phyloP scores from a whole-genome alignment of 2,113 vertebrate species.

The Morone chrysops region DNA sequence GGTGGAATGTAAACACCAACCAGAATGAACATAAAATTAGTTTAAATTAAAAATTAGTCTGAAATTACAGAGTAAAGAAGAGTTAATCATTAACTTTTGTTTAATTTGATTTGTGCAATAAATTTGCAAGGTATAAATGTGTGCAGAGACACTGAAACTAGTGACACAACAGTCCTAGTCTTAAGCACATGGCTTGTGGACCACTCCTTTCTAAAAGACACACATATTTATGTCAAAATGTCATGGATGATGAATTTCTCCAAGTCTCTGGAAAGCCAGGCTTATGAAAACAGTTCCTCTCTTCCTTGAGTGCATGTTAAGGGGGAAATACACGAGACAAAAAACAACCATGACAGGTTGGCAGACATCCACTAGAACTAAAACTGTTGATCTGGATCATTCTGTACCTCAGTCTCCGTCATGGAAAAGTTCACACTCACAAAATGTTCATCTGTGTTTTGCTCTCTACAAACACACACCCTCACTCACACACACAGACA shows the following conservation, averaged over 20 bases:
- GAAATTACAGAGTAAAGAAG: background rate
- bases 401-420: background rate
- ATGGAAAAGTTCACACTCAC: slow-evolving; percentile 19
- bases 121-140: background rate
- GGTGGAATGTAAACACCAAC: too few species aligned
- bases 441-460: background rate
- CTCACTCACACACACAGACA: background rate
- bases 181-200: background rate
- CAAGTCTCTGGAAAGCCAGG: background rate
- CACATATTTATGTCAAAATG: slow-evolving; percentile 13
- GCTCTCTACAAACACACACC: background rate
- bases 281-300: background rate
- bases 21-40: background rate
- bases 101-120: background rate
- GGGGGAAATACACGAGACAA: background rate
- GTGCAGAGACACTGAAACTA: background rate
- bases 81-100: background rate
- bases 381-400: background rate
- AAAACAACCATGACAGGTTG: background rate
- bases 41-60: too few species aligned
- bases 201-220: background rate
- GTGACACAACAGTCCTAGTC: background rate
- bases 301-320: background rate
- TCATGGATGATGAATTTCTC: slow-evolving; percentile 8
- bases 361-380: background rate